phyloP scores from a whole-genome alignment of 2,888 invertebrate species.

The Salticus scenicus region DNA sequence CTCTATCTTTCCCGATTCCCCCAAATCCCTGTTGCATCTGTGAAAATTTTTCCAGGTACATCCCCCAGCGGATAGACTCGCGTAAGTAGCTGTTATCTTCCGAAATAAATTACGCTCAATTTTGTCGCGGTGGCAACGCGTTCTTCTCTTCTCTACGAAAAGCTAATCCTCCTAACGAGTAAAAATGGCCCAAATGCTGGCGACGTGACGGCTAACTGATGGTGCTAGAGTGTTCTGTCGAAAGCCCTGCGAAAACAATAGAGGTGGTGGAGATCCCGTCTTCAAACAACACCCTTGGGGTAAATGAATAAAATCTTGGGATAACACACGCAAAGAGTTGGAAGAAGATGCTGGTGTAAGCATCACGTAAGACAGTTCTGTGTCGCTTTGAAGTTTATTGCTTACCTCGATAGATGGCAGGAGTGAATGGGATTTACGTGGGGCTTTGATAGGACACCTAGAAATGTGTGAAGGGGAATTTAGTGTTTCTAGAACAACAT shows the following conservation, averaged over 20 bases:
- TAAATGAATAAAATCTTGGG: constrained; percentile 17
- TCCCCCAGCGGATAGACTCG: background rate
- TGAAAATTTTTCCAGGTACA: background rate
- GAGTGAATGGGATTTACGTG: too few species aligned
- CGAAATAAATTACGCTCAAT: constrained; percentile 25
- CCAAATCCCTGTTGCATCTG: background rate
- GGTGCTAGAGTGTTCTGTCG: background rate
- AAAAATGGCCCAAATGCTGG: constrained; percentile 18
- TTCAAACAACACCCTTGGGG: constrained; percentile 32
- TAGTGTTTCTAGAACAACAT: too few species aligned
- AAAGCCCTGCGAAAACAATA: constrained; percentile 23
- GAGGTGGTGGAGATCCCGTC: background rate
- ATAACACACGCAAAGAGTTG: background rate
- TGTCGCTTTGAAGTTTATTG: too few species aligned
- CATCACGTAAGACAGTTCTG: too few species aligned
- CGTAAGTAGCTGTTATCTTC: background rate
- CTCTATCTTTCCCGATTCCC: background rate
- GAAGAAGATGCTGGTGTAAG: too few species aligned
- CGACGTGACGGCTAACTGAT: constrained; percentile 17
- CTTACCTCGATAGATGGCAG: too few species aligned
- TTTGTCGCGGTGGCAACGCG: background rate
- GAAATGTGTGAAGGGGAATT: too few species aligned
- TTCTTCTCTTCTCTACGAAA: background rate
- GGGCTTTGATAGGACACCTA: too few species aligned
- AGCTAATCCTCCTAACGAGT: constrained; percentile 23